These are phyloP conservation scores for Xestobium rufovillosum DNA, from an alignment of 2,888 invertebrate species.

Conservation along the genomic window DNA sequence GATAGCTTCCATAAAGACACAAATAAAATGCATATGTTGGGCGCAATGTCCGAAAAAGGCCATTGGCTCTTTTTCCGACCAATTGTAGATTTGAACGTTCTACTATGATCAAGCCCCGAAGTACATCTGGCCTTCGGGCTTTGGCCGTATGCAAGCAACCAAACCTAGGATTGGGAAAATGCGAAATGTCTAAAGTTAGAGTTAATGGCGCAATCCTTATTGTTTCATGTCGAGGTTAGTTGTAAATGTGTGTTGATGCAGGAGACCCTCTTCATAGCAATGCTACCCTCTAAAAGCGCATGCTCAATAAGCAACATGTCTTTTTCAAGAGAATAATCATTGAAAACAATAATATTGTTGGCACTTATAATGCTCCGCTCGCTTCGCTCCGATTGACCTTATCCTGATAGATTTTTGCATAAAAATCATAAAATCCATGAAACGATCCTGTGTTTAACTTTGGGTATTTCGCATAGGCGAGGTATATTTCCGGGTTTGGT, in stretches of 20 bases:
- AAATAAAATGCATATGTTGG: constrained; percentile 3
- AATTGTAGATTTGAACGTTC: background rate
- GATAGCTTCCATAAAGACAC: no score
- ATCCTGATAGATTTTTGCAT: no score
- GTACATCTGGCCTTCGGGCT: background rate
- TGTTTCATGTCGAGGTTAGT: constrained; percentile 1
- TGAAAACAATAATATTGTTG: no score
- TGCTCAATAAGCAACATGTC: no score
- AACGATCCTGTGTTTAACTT: background rate
- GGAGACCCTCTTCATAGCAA: no score
- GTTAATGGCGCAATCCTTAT: background rate
- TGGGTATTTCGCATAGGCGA: background rate
- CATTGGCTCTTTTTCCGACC: background rate
- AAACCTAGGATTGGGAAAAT: background rate
- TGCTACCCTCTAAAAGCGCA: no score
- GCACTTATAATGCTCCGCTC: no score
- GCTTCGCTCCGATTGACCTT: no score
- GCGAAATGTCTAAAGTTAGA: background rate
- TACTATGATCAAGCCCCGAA: background rate
- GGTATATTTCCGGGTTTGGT: background rate
- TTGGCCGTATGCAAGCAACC: background rate
- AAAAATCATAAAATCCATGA: no score
- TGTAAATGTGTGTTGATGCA: no score
- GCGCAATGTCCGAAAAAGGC: background rate
- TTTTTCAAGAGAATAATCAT: no score